Conservation (phyloP, 2,113 vertebrate genomes). For the Solea senegalensis region DNA sequence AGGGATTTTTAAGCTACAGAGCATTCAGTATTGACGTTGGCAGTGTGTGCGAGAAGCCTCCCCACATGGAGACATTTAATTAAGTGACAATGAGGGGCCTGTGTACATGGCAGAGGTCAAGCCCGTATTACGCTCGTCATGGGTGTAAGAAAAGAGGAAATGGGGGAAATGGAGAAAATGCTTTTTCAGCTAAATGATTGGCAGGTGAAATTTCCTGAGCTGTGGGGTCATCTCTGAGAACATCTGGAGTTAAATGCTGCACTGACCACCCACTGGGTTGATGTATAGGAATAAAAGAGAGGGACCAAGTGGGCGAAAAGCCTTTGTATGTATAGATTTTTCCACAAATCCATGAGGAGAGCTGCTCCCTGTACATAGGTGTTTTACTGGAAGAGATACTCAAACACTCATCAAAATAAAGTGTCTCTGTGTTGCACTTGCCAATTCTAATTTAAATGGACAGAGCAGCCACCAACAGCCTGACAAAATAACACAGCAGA, state of each 20-base stretch:
- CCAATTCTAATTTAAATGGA: background rate
- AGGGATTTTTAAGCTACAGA: conserved; percentile 5
- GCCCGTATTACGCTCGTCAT: conserved; percentile 13
- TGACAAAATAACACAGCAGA: no score
- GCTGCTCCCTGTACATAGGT: background rate
- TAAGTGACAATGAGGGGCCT: conserved; percentile 48
- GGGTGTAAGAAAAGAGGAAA: conserved; percentile 37
- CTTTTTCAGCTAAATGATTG: conserved; percentile 38
- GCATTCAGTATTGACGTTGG: conserved; percentile 42
- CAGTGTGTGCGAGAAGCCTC: conserved; percentile 15
- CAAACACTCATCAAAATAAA: background rate
- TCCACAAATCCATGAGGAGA: background rate
- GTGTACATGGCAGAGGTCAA: conserved; percentile 18
- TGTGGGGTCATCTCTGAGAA: conserved; percentile 38
- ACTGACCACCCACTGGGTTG: conserved; percentile 61
- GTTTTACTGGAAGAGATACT: background rate
- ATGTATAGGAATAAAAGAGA: background rate
- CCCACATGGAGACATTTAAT: conserved; percentile 41
- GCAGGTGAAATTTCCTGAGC: conserved; percentile 41
- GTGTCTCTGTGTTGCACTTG: background rate
- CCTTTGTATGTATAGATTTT: background rate
- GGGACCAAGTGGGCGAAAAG: background rate
- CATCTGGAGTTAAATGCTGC: conserved; percentile 58
- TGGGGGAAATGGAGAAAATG: conserved; percentile 51
- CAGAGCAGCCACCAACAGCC: background rate